Base-by-base conservation (phyloP, 1,140 invertebrate genomes). In the Onthophagus taurus region DNA sequence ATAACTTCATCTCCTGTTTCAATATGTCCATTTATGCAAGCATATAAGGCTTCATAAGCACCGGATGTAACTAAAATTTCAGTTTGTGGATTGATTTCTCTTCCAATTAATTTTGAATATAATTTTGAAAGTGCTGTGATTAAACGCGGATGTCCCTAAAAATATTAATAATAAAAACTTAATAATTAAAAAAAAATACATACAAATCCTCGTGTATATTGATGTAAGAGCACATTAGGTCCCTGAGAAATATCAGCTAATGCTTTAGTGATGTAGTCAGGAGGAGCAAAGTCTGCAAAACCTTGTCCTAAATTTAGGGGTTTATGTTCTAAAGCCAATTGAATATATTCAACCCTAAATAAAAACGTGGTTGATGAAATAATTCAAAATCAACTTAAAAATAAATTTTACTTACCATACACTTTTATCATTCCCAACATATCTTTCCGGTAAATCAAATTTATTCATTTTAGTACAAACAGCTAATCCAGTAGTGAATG, bases 291-390 rank as follows among this genome's bases (percentile, higher is more conserved):
- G 65, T 99, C 93, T 0, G 95, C 93, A 69, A 98, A 98, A 2
- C 96, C 96, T 76, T 98, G 94, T 0, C 96, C 96, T 23, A 99
- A 73, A 69, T 98, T 98, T 8, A 95, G 62, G 1, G 94, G 90
- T 56, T 97, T 91, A 56, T 90, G 76, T 53, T 97, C 78, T 31
- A 78, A 60, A 16, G 89, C 89, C 31, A 99, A 64, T 46, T 85
- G 78, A 45, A 88, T 90, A 64, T 97, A 97, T 67, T 98, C 94
- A 17, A 94, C 89, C 95, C 93, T 96, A 54, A 49, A 70, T n/a
- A n/a, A 60, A 42, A 48, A 53, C 47, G 39, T 44, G 33, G 47
- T 17, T 44, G 21, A 18, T 33, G 3, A 21, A 34, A 45, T 26
- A 19, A 23, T 36, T 37, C 0, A 47, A 24, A 50, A 33, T 31